Percentiles rank a stretch among this genome's conserved stretches.
phyloP scores from a whole-genome alignment of 2,888 invertebrate species.

The Acleris sparsana region DNA sequence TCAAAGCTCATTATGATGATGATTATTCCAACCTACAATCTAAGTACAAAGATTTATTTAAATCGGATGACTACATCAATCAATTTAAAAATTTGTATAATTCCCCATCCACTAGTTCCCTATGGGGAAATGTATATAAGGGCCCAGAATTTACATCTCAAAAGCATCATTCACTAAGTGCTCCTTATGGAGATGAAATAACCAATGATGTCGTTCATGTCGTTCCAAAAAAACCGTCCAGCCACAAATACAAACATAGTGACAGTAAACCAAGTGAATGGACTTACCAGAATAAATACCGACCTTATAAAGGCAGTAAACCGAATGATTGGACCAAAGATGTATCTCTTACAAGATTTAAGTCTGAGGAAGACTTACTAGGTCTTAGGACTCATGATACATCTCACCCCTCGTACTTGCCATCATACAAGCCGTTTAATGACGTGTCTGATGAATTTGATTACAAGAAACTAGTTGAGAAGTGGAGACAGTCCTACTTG shows the following conservation, averaged over 20 bases:
- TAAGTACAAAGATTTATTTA: conserved; percentile 55
- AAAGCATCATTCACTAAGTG: conserved; percentile 58
- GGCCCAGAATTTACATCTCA: conserved; percentile 57
- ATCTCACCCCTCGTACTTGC: conserved; percentile 66
- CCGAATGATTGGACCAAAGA: conserved; percentile 66
- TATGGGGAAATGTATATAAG: conserved; percentile 70
- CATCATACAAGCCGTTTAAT: conserved; percentile 58
- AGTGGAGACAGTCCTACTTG: conserved; percentile 74
- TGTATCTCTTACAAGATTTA: conserved; percentile 59
- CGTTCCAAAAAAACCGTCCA: conserved; percentile 65
- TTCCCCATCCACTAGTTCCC: conserved; percentile 56
- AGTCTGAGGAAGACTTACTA: conserved; percentile 75
- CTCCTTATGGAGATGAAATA: conserved; percentile 52
- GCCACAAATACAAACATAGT: conserved; percentile 53
- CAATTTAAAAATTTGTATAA: conserved; percentile 61
- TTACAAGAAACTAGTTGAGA: conserved; percentile 70
- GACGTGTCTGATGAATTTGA: conserved; percentile 61
- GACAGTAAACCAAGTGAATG: conserved; percentile 59
- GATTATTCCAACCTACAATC: conserved; percentile 52
- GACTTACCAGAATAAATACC: conserved; percentile 50
- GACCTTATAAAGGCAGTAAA: conserved; percentile 56
- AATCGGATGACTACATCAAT: conserved; percentile 59
- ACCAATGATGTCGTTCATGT: conserved; percentile 62
- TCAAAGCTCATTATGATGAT: conserved; percentile 54
- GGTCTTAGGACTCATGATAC: conserved; percentile 74